Base-by-base conservation (phyloP, 2,797 vertebrate genomes). In the Sebastes variabilis region DNA sequence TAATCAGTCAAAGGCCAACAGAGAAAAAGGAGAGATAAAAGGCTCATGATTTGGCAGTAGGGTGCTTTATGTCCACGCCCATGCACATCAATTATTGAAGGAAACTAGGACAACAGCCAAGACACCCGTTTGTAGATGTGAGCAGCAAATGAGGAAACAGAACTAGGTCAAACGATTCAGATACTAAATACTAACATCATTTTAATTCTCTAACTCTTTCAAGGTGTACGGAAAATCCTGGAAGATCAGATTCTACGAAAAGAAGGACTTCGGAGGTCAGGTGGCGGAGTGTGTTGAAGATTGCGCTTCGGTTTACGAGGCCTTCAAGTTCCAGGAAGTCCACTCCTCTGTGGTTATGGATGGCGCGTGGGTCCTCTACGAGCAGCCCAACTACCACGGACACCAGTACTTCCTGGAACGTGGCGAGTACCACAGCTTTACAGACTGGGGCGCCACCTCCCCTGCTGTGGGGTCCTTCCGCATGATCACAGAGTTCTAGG, bases 321-420 rank as follows among this genome's bases (percentile, higher is more conserved):
- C 75, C 62, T 82, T 94, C n/a, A 91, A 90, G 80, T 85, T 91
- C 58, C 24, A 56, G 46, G 92, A 94, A 68, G 80, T 94, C 62
- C 78, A 90, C 74, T 95, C 93, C 70, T 92, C 89, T 8, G 72
- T 87, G 61, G 93, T 94, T 66, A 59, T 82, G 29, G 93, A 94
- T 7, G 93, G 93, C 2, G 86, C 91, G 2, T 95, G 93, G 88
- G 87, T 90, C 77, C 87, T 94, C 68, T 95, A 90, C 8, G 91
- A 93, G 77, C 91, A 88, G 78, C 89, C 90, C 18, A 82, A 87
- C 83, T 93, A 92, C 76, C 79, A 65, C 0, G 92, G 93, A 5
- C 91, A 79, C 36, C 92, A 93, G 89, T 90, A 93, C 88, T 92
- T 93, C 77, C 78, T 95, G 84, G 90, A 92, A 11, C 81, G 84